Base-by-base conservation (phyloP, 2,888 invertebrate genomes). In the Camponotus fellah region DNA sequence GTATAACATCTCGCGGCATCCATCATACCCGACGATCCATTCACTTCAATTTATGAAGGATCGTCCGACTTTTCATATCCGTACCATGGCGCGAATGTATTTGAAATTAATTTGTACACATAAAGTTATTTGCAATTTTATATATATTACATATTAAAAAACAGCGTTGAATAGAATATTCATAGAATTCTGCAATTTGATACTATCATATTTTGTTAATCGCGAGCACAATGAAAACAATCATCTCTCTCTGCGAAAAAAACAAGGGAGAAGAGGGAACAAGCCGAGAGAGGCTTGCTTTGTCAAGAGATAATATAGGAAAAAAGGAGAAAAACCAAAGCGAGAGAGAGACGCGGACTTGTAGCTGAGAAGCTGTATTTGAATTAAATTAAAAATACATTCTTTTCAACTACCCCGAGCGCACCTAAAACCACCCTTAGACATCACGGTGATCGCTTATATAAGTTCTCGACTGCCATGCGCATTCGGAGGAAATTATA, bases 1-100 rank as follows among this genome's bases (percentile, higher is more conserved):
- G 88, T 86, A 80, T 86, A 86, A 86, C 90, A 82, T 88, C 88
- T 89, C 82, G 77, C 82, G 77, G 77, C 84, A 92, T 92, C 92
- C 89, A 91, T 92, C 92, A 92, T 91, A 82, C 74, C 82, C 77
- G 26, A 66, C 84, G 66, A 58, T 72, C 79, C 58, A 56, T 83
- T 77, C 60, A 83, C 32, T 53, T 87, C 81, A 82, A 83, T 68
- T 71, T 75, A 40, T 82, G 62, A 82, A 80, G 62, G 69, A 84
- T 75, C 77, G 49, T 46, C 34, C 68, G 72, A 86, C 83, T 74
- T 72, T 69, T 77, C 40, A 26, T n/a, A 56, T 68, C 32, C 40
- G 12, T 9, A 10, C 34, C n/a, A 26, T 17, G 68, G 26, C n/a
- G 26, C n/a, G 26, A 69, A 34, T 56, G 56, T 12, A 40, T n/a